Percentiles rank a stretch among this genome's conserved stretches.
These are phyloP conservation scores for Ibidorhyncha struthersii DNA, from an alignment of 2,113 vertebrate genomes.

Conservation along the genomic window DNA sequence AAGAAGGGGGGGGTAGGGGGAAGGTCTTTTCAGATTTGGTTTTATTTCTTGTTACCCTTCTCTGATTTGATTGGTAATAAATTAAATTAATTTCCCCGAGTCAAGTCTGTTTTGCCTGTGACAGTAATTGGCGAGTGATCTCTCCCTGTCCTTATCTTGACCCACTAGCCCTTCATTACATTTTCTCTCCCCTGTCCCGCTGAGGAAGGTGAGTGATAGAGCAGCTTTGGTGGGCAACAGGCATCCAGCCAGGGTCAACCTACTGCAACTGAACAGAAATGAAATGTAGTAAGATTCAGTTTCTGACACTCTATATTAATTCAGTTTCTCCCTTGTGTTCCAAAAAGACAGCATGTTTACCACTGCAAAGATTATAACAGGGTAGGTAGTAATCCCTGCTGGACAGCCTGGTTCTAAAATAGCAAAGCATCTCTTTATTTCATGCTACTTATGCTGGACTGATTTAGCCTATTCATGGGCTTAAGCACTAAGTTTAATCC, in stretches of 20 bases:
- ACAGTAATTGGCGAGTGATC: not conserved
- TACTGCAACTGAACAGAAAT: not conserved
- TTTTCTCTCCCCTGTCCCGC: not conserved
- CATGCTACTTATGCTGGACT: constrained; percentile 7
- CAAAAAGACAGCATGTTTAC: not conserved
- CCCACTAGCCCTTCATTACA: not conserved
- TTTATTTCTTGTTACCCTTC: not conserved
- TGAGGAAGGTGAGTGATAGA: not conserved
- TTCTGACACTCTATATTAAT: not conserved
- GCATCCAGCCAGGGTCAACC: not conserved
- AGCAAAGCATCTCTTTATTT: constrained; percentile 32
- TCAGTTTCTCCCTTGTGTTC: not conserved
- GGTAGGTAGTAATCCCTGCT: constrained; percentile 23
- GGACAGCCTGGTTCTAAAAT: constrained; percentile 34
- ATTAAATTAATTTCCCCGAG: not conserved
- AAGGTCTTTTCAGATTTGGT: not conserved
- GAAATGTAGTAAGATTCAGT: not conserved
- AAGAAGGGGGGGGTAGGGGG: not conserved
- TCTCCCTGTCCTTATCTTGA: not conserved
- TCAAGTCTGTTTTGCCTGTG: not conserved
- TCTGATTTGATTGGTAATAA: not conserved
- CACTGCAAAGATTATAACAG: not conserved
- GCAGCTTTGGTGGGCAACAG: not conserved
- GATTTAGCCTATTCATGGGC: constrained; percentile 15
- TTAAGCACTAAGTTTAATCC: constrained; percentile 41